Conservation (phyloP, 2,113 vertebrate species). For the Rhadina sibilatrix region DNA sequence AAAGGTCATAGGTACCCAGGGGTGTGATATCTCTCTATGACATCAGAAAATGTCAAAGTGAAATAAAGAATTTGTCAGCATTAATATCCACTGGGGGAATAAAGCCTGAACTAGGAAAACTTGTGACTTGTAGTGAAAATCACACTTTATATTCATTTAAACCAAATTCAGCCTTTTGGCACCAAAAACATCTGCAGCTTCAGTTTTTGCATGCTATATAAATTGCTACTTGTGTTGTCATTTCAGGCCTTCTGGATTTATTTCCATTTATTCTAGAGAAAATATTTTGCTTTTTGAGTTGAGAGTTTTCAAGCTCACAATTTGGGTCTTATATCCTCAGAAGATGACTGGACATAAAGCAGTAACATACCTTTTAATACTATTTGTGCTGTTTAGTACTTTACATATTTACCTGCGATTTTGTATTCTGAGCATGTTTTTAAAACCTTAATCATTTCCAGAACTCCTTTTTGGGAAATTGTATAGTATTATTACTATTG, state of each 20-base stretch:
- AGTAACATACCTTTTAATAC: not conserved
- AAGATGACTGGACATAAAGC: not conserved
- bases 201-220: not conserved
- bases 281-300: not conserved
- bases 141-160: not conserved
- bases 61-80: not conserved
- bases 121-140: not conserved
- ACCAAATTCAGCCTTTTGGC: not conserved
- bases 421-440: not conserved
- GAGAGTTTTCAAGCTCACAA: not conserved
- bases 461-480: not conserved
- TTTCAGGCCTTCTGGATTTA: not conserved
- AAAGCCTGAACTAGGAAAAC: not conserved
- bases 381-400: not conserved
- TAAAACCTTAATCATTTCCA: not conserved
- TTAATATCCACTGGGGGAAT: not conserved
- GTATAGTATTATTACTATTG: not conserved
- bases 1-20: not conserved
- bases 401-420: not conserved
- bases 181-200: not conserved
- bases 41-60: not conserved
- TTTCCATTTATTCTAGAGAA: not conserved
- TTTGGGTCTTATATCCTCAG: not conserved
- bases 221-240: not conserved
- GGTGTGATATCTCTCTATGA: not conserved